Base-by-base conservation (phyloP, 2,797 vertebrate species). In the Lithobates sylvaticus region DNA sequence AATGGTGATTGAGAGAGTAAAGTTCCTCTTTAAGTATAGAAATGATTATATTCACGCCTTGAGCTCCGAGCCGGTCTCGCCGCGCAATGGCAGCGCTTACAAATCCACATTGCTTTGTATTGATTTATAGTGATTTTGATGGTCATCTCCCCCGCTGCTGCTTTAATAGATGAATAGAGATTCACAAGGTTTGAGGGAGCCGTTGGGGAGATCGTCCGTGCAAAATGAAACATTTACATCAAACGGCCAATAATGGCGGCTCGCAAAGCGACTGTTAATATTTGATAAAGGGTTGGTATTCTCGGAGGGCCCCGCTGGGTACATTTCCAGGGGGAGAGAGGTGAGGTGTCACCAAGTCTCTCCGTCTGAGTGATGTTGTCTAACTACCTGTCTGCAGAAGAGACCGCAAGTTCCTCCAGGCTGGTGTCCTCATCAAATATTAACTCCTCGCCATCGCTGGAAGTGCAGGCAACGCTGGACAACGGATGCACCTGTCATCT, bases 241-340 rank as follows among this genome's bases (percentile, higher is more conserved):
- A 74, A 47, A 73, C 32, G 42, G 44, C 80, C 29, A 0, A 18
- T 68, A 42, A 76, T n/a, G 58, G 12, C 44, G n/a, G 27, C 5
- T 16, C 16, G 23, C 39, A 76, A 76, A 50, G 81, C 21, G 73
- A 76, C 73, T 76, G 39, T 76, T 76, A 84, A 68, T 50, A 36
- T 68, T 76, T 69, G 61, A 84, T 84, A 69, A 69, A 84, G 73
- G 21, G 47, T 36, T 67, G 50, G 29, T 84, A 76, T 76, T 84
- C 58, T 84, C 8, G 39, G 8, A 32, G 8, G 32, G 13, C 47
- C 47, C 32, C 39, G 23, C 13, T 29, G 16, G n/a, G 36, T 50
- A 44, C 21, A 50, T 76, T 68, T 69, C 80, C 47, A 44, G 36
- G 12, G 36, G 61, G 42, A 32, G 27, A 29, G 81, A 44, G 81